These are phyloP conservation scores for Eulemur coronatus DNA, from an alignment of 2,797 vertebrate genomes.

Conservation along the genomic window DNA sequence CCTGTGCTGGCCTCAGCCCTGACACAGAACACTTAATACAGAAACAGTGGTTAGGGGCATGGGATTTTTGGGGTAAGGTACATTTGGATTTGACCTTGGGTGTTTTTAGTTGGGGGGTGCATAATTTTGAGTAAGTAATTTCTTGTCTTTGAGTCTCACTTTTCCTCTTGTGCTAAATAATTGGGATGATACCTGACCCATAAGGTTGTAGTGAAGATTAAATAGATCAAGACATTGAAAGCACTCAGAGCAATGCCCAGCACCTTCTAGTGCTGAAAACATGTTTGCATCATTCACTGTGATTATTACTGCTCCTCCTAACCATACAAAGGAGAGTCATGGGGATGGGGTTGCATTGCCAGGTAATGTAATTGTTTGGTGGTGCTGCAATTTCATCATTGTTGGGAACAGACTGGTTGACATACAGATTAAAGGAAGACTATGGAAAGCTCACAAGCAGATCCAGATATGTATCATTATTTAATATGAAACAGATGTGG, in stretches of 20 bases:
- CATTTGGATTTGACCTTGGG: neutral
- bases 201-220: neutral
- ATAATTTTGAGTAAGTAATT: neutral
- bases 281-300: neutral
- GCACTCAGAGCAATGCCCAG: neutral
- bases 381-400: neutral
- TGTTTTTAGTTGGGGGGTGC: neutral
- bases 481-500: neutral
- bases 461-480: neutral
- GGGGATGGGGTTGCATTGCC: neutral
- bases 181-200: neutral
- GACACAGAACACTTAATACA: neutral
- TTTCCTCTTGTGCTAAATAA: neutral
- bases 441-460: neutral
- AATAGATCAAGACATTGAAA: constrained; percentile 3
- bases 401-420: neutral
- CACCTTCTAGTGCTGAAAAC: neutral
- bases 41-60: neutral
- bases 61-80: neutral
- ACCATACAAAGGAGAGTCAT: neutral
- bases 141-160: neutral
- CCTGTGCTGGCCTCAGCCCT: neutral
- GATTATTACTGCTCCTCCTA: neutral
- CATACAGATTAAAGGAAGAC: neutral
- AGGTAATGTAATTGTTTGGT: neutral